Percentiles rank a stretch among this genome's conserved stretches.
phyloP scores from a whole-genome alignment of 2,888 invertebrate genomes.

The Dinocampus coccinellae region DNA sequence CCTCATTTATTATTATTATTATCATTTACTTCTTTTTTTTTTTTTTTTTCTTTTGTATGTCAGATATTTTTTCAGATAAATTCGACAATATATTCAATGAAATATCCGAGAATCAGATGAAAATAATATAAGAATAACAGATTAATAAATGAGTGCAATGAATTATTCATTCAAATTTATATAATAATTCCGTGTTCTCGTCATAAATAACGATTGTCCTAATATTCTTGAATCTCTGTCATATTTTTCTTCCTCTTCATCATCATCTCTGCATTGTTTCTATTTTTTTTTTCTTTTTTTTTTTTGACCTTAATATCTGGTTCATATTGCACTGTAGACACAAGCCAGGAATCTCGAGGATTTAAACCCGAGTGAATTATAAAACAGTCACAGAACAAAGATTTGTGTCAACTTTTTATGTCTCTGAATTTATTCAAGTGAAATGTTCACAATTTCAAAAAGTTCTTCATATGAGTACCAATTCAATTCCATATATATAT shows the following conservation, averaged over 20 bases:
- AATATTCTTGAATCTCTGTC: not conserved
- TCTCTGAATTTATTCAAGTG: not conserved
- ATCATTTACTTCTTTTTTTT: no score
- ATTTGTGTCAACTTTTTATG: not conserved
- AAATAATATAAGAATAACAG: no score
- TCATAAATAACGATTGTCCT: conserved; percentile 4
- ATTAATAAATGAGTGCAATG: not conserved
- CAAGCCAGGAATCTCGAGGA: not conserved
- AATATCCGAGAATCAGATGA: not conserved
- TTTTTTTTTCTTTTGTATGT: no score
- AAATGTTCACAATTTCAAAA: not conserved
- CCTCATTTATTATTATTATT: no score
- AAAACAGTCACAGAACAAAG: not conserved
- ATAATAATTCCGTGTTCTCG: no score
- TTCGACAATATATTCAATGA: no score
- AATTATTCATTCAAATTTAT: no score
- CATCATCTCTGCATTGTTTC: no score
- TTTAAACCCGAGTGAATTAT: not conserved
- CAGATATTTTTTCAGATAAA: no score
- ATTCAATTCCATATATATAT: not conserved
- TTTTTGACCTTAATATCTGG: no score
- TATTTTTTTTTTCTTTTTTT: no score
- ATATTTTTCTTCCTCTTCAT: not conserved
- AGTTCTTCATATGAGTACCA: not conserved
- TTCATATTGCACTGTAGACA: not conserved